Percentiles rank a stretch among this genome's conserved stretches.
phyloP scores from a whole-genome alignment of 2,113 vertebrate species.

The Actenoides hombroni region DNA sequence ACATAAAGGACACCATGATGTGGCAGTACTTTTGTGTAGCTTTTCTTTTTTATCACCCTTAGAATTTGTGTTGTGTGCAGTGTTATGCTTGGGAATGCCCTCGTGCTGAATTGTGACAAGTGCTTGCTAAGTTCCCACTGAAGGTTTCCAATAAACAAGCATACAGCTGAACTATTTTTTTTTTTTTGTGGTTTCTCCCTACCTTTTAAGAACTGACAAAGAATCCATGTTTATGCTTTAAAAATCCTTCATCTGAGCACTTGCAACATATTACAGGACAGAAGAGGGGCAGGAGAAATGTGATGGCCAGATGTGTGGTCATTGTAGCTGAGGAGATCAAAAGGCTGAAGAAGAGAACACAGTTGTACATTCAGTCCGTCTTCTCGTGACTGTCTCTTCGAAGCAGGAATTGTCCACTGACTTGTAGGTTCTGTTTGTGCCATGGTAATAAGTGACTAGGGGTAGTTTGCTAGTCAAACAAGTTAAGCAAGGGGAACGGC shows the following conservation, averaged over 20 bases:
- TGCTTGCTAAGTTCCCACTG: neutral
- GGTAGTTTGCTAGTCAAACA: too few relatives aligned
- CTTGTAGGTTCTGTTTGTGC: neutral
- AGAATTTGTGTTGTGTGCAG: neutral
- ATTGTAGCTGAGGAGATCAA: neutral
- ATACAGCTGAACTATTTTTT: neutral
- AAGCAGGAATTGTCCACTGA: neutral
- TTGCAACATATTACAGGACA: neutral
- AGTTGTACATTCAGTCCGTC: neutral
- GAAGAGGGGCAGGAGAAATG: neutral
- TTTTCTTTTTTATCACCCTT: neutral
- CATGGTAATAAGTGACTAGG: too few relatives aligned
- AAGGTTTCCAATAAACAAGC: neutral
- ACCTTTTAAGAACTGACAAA: neutral
- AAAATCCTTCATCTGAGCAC: neutral
- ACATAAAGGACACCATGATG: neutral
- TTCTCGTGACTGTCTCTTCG: neutral
- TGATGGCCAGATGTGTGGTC: neutral
- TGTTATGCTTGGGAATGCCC: neutral
- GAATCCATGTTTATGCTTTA: neutral
- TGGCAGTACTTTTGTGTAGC: neutral
- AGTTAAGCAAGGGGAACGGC: too few relatives aligned
- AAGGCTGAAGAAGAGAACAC: neutral
- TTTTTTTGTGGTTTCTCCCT: neutral
- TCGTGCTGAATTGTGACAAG: neutral